Conservation (phyloP, 2,888 invertebrate species). For the Hesperia comma region DNA sequence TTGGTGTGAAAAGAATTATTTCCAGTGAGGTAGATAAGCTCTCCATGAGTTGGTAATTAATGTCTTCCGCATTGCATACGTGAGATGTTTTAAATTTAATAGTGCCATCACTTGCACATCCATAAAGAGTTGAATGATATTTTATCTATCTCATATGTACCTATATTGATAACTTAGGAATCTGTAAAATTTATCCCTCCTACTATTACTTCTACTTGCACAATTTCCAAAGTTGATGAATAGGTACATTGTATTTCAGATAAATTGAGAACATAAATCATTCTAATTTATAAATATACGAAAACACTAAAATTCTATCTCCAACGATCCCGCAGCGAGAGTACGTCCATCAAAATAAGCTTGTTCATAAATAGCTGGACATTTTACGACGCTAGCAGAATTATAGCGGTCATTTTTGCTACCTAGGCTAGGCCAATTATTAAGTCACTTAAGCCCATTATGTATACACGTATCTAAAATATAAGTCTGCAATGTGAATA, state of each 20-base stretch:
- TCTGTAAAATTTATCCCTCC: no score
- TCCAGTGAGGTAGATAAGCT: conserved; percentile 16
- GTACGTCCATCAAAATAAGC: no score
- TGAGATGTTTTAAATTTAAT: neutral
- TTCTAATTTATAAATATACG: no score
- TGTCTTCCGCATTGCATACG: conserved; percentile 11
- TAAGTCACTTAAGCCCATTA: neutral
- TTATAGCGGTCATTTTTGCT: neutral
- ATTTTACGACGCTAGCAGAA: neutral
- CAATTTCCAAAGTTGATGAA: no score
- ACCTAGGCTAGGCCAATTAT: neutral
- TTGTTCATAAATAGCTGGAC: neutral
- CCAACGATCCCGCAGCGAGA: no score
- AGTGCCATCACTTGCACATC: neutral
- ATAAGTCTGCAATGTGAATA: neutral
- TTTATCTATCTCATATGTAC: no score
- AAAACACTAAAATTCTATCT: no score
- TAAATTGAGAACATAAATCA: no score
- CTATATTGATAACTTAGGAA: no score
- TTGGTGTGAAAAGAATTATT: conserved; percentile 33
- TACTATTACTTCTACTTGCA: no score
- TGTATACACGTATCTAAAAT: neutral
- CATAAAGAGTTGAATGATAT: no score
- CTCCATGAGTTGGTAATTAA: conserved; percentile 12
- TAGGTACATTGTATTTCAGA: no score